Evolutionary conservation across 2,113 vertebrate genomes (phyloP), one percentile per base, ranked within the genome.

Genomic region (Cyprinodon variegatus): DNA sequence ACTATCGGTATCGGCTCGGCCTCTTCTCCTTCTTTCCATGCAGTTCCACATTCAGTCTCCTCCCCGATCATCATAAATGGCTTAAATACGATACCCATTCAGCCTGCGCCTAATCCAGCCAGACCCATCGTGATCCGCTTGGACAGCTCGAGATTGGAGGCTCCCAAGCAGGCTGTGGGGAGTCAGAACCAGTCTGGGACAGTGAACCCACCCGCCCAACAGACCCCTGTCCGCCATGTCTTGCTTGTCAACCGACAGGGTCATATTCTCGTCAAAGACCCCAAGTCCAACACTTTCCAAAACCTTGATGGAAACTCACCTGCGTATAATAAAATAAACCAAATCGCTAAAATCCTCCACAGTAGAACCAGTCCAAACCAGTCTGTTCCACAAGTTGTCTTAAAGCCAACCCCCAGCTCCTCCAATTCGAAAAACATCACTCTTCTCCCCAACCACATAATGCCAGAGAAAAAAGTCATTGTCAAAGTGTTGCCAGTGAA

Each of bases 161-260:
- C 22, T 11, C 81, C 72, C 11, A 81, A 69, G n/a, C 85, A 7
- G 37, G 37, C 39, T 17, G 12, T 22, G 17, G 40, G 8, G 2
- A 37, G 45, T 66, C 69, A 61, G 4, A 77, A 59, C 46, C 71
- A 76, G 64, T 64, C 82, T 0, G 83, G 74, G 5, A 39, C 59
- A 20, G 7, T 71, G 3, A 68, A 73, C 61, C 14, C 80, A 0
- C 13, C 76, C 11, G 83, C 83, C 8, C 79, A 76, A 0, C 36
- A 45, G 1, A 6, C 82, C 60, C 45, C 86, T 0, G 14, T 73
- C 11, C 95, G 93, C 36, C 95, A 96, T 68, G 93, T 97, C 67
- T 91, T 97, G 15, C 92, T 96, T 3, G 93, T 97, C 62, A 97
- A 97, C 89, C 93, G 96, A 22, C 85, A 95, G 41, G 95, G 96